Evolutionary conservation across 2,797 vertebrate genomes (phyloP).

Genomic region (Helostoma temminkii): DNA sequence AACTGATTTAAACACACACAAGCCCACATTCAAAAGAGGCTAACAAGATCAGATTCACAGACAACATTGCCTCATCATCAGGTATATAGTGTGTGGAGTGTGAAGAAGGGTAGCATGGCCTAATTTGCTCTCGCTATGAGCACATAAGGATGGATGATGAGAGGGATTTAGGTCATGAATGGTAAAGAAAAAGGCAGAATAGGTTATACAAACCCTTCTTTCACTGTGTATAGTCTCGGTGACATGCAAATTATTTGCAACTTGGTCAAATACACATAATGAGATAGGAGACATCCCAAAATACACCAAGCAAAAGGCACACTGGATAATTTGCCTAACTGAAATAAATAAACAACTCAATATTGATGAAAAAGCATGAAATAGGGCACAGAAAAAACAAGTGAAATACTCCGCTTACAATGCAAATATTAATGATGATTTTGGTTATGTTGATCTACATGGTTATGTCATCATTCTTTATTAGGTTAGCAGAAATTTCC

Average conservation of each 20-base stretch:
- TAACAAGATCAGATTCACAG: conserved; percentile 38
- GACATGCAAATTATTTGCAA: conserved; percentile 39
- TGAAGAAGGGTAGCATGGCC: conserved; percentile 29
- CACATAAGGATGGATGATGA: conserved; percentile 44
- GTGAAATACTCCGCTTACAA: background rate
- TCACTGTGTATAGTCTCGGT: conserved; percentile 24
- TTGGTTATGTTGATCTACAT: background rate
- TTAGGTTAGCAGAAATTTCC: background rate
- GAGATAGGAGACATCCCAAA: conserved; percentile 30
- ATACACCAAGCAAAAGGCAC: conserved; percentile 24
- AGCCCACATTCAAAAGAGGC: conserved; percentile 23
- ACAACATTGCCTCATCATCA: conserved; percentile 11
- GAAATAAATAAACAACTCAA: conserved; percentile 8
- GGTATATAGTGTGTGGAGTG: conserved; percentile 19
- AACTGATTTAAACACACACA: conserved; percentile 40
- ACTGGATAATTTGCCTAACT: conserved; percentile 10
- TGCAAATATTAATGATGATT: background rate
- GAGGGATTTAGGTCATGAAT: conserved; percentile 53
- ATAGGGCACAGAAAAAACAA: background rate
- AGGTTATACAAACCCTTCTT: conserved; percentile 41
- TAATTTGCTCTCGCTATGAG: conserved; percentile 36
- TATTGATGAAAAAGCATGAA: conserved; percentile 15
- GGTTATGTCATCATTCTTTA: background rate
- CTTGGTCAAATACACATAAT: conserved; percentile 33
- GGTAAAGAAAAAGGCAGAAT: conserved; percentile 42